A percentile compares a stretch with the other conserved stretches of the same genome.
phyloP scores from a whole-genome alignment of 2,797 vertebrate genomes.

The Mormyrus proboscirostris region DNA sequence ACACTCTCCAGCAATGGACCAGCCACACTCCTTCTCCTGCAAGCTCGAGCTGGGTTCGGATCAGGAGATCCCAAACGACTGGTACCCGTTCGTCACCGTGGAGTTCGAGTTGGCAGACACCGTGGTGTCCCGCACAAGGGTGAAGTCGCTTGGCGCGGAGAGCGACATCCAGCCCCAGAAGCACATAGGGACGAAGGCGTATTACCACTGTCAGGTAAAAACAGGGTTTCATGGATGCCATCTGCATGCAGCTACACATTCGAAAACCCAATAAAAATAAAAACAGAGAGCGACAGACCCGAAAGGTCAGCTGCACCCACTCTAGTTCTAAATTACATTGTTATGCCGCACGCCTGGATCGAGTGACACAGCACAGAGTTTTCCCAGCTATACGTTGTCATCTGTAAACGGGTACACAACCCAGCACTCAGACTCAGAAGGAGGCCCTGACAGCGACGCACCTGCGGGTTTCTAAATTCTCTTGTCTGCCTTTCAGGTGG shows the following conservation, averaged over 20 bases:
- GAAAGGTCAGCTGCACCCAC: background rate
- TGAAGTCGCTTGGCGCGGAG: conserved; percentile 78
- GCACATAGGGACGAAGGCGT: conserved; percentile 73
- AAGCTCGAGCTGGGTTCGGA: conserved; percentile 92
- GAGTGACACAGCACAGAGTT: background rate
- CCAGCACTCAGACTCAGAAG: background rate
- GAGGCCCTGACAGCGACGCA: background rate
- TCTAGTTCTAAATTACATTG: background rate
- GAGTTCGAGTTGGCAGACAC: conserved; percentile 78
- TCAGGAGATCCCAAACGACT: conserved; percentile 87
- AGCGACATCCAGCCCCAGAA: conserved; percentile 92
- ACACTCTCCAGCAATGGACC: conserved; percentile 69
- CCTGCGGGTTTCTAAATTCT: background rate
- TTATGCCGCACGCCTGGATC: background rate
- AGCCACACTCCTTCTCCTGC: conserved; percentile 89
- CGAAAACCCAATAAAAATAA: background rate
- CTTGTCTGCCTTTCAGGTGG: conserved; percentile 65
- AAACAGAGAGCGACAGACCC: background rate
- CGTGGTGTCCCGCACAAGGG: conserved; percentile 73
- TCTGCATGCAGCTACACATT: background rate
- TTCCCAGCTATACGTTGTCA: background rate
- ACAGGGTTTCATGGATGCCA: background rate
- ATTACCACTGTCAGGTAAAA: conserved; percentile 83
- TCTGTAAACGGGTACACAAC: background rate
- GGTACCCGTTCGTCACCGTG: conserved; percentile 84